Percentiles rank a stretch among this genome's conserved stretches.
Evolutionary conservation across 2,888 invertebrate genomes (phyloP).

Genomic region (Schizaphis graminum): DNA sequence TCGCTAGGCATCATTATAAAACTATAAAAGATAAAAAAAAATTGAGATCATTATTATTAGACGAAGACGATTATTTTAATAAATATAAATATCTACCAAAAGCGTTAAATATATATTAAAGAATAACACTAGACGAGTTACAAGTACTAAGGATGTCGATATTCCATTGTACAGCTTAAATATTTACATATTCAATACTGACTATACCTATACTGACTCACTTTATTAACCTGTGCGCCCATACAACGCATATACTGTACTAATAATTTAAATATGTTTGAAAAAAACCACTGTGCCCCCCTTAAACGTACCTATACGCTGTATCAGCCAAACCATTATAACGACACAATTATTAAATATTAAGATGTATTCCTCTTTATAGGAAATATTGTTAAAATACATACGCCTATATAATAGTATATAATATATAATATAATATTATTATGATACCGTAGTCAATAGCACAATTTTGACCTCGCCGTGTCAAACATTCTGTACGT

Average conservation of each 20-base stretch:
- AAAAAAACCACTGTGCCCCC: not conserved
- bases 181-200: not conserved
- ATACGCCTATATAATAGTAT: not conserved
- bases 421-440: not conserved
- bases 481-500: conserved; percentile 9
- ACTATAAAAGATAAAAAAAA: not conserved
- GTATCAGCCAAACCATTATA: not conserved
- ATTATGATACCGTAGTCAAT: conserved; percentile 8
- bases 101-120: not conserved
- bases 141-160: not conserved
- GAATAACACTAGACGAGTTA: not conserved
- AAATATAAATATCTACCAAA: not conserved
- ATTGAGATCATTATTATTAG: not conserved
- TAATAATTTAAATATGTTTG: not conserved
- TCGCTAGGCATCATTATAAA: not conserved
- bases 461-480: not conserved
- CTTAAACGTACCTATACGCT: not conserved
- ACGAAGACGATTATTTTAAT: not conserved
- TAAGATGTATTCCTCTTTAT: not conserved
- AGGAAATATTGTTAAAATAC: not conserved
- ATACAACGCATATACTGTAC: not conserved
- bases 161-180: not conserved
- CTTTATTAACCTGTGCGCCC: not conserved
- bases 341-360: not conserved
- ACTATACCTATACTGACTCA: not conserved